Evolutionary conservation across 2,888 invertebrate genomes (phyloP), one percentile per base, ranked within the genome.

Genomic region (Bugulina stolonifera): DNA sequence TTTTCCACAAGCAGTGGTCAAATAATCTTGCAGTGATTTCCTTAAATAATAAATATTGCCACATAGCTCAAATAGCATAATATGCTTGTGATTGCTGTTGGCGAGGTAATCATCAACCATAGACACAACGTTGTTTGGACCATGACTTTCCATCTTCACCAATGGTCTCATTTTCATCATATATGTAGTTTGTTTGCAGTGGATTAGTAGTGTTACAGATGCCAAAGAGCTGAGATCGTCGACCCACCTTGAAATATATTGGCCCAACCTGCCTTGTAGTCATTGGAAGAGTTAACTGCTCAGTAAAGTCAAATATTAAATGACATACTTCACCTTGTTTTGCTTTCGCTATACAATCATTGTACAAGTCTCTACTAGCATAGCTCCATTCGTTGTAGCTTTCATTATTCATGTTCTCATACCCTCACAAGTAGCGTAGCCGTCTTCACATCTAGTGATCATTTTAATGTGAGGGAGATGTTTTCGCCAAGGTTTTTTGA

Each of bases 271-370:
- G 57, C 57, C 57, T 25, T 5, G 57, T 23, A 23, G 25, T 57
- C 3, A 5, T 57, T 5, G 57, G 57, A 5, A 57, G n/a, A 3
- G 57, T 57, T 22, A 57, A n/a, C 5, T 57, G 25, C 57, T 57
- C 57, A 57, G 57, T n/a, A 57, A 57, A 57, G n/a, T 57, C 57
- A n/a, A 57, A 57, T 22, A 57, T 57, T 3, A 57, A 23, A 57
- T 57, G 27, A 3, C n/a, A 14, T 5, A 57, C n/a, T 23, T 57
- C 27, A 23, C 57, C n/a, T 5, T 27, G 5, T 23, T 57, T 27
- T 14, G 23, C 57, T 22, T 57, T 27, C 10, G 57, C 10, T 14
- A 57, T 57, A 23, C 57, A 57, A 14, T 57, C 27, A 27, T 57
- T 57, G 27, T 57, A 57, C 3, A 57, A 23, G 27, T 57, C 57